Evolutionary conservation across 2,888 invertebrate genomes (phyloP).

Genomic region (Melipona beecheii): DNA sequence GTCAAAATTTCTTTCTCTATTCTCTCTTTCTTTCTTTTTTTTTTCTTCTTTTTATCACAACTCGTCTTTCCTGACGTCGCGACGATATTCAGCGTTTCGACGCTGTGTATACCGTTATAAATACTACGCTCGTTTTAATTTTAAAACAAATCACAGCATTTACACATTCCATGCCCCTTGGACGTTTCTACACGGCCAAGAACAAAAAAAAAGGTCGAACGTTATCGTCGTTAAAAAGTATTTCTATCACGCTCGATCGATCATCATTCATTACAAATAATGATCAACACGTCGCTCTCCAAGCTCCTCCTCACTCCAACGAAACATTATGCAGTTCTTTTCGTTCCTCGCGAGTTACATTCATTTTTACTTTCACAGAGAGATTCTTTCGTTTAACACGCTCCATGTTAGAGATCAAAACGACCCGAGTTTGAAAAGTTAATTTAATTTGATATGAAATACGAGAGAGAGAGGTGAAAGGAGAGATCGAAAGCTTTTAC

Average conservation of each 20-base stretch:
- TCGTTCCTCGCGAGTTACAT: constrained; percentile 24
- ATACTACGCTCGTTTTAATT: constrained; percentile 36
- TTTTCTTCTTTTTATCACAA: constrained; percentile 39
- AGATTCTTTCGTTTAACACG: constrained; percentile 3
- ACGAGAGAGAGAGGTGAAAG: neutral
- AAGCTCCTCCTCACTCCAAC: neutral
- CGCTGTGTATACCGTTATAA: constrained; percentile 28
- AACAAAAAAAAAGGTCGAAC: constrained; percentile 25
- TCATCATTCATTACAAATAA: constrained; percentile 31
- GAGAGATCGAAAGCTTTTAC: neutral
- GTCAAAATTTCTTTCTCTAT: constrained; percentile 26
- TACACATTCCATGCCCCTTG: constrained; percentile 43
- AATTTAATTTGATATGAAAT: neutral
- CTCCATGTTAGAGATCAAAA: neutral
- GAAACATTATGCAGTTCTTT: neutral
- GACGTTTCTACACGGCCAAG: constrained; percentile 17
- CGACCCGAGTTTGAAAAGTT: neutral
- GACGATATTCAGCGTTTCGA: constrained; percentile 28
- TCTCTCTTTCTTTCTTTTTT: neutral
- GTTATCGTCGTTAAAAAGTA: constrained; percentile 16
- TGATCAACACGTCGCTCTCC: constrained; percentile 9
- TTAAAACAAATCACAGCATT: constrained; percentile 63
- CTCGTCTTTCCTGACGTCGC: constrained; percentile 45
- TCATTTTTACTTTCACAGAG: constrained; percentile 35
- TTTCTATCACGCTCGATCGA: constrained; percentile 29